These are phyloP conservation scores for Melanotaenia parkinsoni DNA, from an alignment of 2,797 vertebrate species.

Conservation along the genomic window DNA sequence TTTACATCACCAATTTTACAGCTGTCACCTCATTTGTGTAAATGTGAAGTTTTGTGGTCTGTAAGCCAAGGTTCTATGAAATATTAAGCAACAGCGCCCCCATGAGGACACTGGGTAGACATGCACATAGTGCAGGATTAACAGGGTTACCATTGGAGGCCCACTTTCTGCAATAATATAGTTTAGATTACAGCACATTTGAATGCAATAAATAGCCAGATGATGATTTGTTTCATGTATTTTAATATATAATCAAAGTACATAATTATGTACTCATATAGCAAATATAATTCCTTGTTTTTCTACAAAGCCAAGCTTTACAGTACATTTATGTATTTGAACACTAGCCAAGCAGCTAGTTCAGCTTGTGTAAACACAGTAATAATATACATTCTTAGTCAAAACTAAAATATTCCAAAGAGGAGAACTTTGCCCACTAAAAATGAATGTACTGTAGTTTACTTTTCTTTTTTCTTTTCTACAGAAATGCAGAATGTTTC, in stretches of 20 bases:
- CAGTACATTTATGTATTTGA: slow-evolving; percentile 47
- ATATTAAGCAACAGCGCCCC: slow-evolving; percentile 63
- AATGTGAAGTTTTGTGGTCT: slow-evolving; percentile 50
- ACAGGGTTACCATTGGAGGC: slow-evolving; percentile 59
- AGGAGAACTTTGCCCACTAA: slow-evolving; percentile 48
- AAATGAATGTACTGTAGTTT: slow-evolving; percentile 60
- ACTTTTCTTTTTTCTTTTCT: slow-evolving; percentile 49
- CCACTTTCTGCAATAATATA: slow-evolving; percentile 69
- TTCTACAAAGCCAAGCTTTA: slow-evolving; percentile 69
- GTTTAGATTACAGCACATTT: slow-evolving; percentile 60
- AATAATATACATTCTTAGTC: slow-evolving; percentile 26
- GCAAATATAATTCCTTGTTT: slow-evolving; percentile 54
- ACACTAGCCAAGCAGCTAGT: slow-evolving; percentile 9
- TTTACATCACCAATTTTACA: slow-evolving; percentile 37
- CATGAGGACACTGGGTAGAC: slow-evolving; percentile 55
- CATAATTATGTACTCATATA: slow-evolving; percentile 46
- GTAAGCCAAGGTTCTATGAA: slow-evolving; percentile 66
- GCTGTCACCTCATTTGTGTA: slow-evolving; percentile 52
- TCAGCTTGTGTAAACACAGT: slow-evolving; percentile 40
- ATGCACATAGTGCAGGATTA: slow-evolving; percentile 48
- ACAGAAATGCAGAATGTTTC: slow-evolving; percentile 52
- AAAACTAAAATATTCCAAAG: slow-evolving; percentile 59
- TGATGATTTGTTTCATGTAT: slow-evolving; percentile 53
- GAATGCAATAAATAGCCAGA: slow-evolving; percentile 78
- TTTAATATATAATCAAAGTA: slow-evolving; percentile 67